These are phyloP conservation scores for Pseudonaja textilis DNA, from an alignment of 2,113 vertebrate species.

Conservation along the genomic window DNA sequence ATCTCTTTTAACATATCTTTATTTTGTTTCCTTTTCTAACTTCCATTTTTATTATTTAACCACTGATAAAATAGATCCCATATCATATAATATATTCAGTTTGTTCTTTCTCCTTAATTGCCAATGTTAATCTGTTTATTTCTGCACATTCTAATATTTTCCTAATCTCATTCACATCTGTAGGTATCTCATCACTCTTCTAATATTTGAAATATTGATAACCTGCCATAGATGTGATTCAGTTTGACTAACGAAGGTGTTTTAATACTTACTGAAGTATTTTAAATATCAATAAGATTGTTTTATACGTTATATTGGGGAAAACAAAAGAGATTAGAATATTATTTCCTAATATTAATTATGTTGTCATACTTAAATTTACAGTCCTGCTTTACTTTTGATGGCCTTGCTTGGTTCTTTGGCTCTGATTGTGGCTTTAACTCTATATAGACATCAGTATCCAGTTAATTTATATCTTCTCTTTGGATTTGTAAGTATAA, in stretches of 20 bases:
- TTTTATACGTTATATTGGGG: neutral
- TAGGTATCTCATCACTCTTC: too few species aligned
- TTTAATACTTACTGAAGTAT: neutral
- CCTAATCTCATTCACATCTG: too few species aligned
- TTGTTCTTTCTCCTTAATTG: too few species aligned
- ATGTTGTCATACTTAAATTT: conserved; percentile 43
- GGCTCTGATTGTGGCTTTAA: conserved; percentile 80
- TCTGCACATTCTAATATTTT: too few species aligned
- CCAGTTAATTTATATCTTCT: conserved; percentile 93
- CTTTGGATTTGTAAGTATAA: conserved; percentile 86
- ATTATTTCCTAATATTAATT: neutral
- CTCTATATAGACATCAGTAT: conserved; percentile 84
- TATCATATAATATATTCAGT: too few species aligned
- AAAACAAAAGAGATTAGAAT: neutral
- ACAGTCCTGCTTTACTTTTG: conserved; percentile 86
- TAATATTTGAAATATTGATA: neutral
- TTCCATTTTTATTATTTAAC: too few species aligned
- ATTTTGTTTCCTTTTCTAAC: too few species aligned
- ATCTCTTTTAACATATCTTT: too few species aligned
- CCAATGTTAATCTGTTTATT: too few species aligned
- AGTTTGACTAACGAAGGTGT: neutral
- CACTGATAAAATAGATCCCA: too few species aligned
- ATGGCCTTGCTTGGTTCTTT: conserved; percentile 80
- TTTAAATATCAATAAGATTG: neutral
- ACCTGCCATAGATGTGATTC: neutral